Conservation (phyloP, 1,140 invertebrate genomes). For the Calliphora vicina region DNA sequence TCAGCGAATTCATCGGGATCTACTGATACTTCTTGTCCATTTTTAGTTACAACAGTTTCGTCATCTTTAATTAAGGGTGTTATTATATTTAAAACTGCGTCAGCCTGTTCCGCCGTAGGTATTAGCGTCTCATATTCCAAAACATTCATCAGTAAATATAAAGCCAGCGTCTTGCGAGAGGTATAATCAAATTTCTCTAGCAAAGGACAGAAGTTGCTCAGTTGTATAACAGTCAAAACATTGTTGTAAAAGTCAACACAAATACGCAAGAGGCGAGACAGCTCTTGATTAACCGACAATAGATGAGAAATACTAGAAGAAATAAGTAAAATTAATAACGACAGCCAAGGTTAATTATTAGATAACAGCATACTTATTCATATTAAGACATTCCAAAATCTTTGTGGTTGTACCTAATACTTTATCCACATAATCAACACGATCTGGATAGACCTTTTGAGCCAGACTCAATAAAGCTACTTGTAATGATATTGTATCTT, state of each 20-base stretch:
- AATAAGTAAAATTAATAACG: background rate
- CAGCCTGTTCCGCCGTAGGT: slow-evolving; percentile 86
- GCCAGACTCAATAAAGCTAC: slow-evolving; percentile 94
- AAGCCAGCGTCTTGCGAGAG: slow-evolving; percentile 85
- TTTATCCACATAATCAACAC: slow-evolving; percentile 94
- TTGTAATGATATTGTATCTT: slow-evolving; percentile 96
- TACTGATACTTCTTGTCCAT: slow-evolving; percentile 46
- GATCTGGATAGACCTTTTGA: slow-evolving; percentile 94
- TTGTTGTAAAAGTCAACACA: slow-evolving; percentile 96
- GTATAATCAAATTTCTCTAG: slow-evolving; percentile 90
- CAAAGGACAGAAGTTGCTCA: slow-evolving; percentile 85
- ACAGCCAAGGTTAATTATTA: background rate
- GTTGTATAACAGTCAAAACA: slow-evolving; percentile 82
- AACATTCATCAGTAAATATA: slow-evolving; percentile 73
- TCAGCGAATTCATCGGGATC: slow-evolving; percentile 97
- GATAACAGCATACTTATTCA: slow-evolving; percentile 72
- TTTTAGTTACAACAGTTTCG: slow-evolving; percentile 66
- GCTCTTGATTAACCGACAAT: slow-evolving; percentile 69
- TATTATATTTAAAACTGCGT: slow-evolving; percentile 80
- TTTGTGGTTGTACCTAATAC: slow-evolving; percentile 90
- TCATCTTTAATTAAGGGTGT: slow-evolving; percentile 90
- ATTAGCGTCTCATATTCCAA: slow-evolving; percentile 81
- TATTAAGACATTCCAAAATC: slow-evolving; percentile 81
- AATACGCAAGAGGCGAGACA: slow-evolving; percentile 91
- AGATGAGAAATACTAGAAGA: slow-evolving; percentile 55